Conservation (phyloP, 2,113 vertebrate genomes). For the Chaetodon auriga region DNA sequence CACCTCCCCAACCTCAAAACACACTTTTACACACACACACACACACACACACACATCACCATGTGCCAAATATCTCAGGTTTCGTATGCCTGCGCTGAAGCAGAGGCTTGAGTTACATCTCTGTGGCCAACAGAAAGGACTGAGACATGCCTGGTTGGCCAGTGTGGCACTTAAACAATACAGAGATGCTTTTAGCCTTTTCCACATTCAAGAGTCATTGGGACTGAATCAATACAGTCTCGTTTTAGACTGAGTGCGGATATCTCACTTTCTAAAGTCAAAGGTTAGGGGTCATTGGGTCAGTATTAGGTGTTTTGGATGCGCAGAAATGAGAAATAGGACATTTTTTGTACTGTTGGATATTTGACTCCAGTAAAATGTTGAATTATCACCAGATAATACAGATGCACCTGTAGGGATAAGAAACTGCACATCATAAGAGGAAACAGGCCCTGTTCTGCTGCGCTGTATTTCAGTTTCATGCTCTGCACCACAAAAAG, state of each 20-base stretch:
- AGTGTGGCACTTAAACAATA: constrained; percentile 47
- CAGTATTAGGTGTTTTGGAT: constrained; percentile 1
- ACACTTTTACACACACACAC: not conserved
- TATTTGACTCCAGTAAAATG: not conserved
- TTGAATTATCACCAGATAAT: not conserved
- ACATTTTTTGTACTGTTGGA: not conserved
- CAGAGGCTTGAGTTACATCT: constrained; percentile 65
- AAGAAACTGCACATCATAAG: not conserved
- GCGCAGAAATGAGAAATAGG: not conserved
- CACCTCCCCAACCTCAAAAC: constrained; percentile 3
- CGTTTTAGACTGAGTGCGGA: constrained; percentile 29
- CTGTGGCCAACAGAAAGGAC: constrained; percentile 54
- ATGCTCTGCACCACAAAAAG: not conserved
- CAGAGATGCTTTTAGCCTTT: constrained; percentile 45
- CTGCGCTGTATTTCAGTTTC: not conserved
- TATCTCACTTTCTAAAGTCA: constrained; percentile 45
- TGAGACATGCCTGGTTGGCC: constrained; percentile 18
- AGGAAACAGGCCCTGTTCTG: not conserved
- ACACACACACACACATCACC: constrained; percentile 16
- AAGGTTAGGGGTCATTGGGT: constrained; percentile 37
- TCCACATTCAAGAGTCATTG: constrained; percentile 52
- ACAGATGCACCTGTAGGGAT: not conserved
- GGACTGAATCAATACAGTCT: constrained; percentile 48
- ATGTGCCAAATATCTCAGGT: constrained; percentile 46
- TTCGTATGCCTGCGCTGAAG: constrained; percentile 50